A percentile compares a stretch with the other conserved stretches of the same genome.
Evolutionary conservation across 1,140 invertebrate genomes (phyloP).

Genomic region (Schmidtea mediterranea): DNA sequence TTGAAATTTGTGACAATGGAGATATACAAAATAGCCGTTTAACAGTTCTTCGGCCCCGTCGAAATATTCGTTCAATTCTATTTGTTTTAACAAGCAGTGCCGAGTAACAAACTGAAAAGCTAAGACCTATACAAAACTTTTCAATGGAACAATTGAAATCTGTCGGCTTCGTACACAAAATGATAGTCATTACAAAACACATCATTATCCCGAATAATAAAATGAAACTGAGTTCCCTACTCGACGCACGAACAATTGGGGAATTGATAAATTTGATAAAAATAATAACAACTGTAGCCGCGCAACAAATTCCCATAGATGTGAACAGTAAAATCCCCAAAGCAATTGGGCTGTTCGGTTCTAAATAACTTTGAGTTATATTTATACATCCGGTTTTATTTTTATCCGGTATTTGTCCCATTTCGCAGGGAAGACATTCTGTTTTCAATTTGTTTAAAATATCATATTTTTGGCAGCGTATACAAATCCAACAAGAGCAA

Average conservation of each 20-base stretch:
- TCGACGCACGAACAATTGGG: conserved; percentile 60
- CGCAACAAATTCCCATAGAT: no score
- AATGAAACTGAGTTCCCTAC: conserved; percentile 58
- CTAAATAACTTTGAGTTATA: conserved; percentile 44
- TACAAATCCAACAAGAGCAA: conserved; percentile 79
- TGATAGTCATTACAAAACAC: conserved; percentile 40
- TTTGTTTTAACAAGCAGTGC: conserved; percentile 50
- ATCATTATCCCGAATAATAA: conserved; percentile 57
- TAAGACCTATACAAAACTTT: conserved; percentile 39
- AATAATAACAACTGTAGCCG: no score
- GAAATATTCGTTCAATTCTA: conserved; percentile 43
- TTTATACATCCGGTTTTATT: conserved; percentile 42
- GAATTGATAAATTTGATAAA: no score
- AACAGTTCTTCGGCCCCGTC: conserved; percentile 46
- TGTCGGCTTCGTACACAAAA: conserved; percentile 29
- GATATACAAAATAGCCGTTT: conserved; percentile 66
- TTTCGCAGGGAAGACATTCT: conserved; percentile 47
- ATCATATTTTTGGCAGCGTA: conserved; percentile 62
- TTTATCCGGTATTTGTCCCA: conserved; percentile 48
- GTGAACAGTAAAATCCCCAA: no score
- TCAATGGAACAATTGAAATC: conserved; percentile 34
- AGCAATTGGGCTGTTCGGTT: conserved; percentile 10
- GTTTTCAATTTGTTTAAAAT: conserved; percentile 42
- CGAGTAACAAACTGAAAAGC: conserved; percentile 42
- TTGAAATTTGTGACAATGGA: conserved; percentile 63